Base-by-base conservation (phyloP, 2,797 vertebrate genomes). In the Hippopotamyrus pictus region DNA sequence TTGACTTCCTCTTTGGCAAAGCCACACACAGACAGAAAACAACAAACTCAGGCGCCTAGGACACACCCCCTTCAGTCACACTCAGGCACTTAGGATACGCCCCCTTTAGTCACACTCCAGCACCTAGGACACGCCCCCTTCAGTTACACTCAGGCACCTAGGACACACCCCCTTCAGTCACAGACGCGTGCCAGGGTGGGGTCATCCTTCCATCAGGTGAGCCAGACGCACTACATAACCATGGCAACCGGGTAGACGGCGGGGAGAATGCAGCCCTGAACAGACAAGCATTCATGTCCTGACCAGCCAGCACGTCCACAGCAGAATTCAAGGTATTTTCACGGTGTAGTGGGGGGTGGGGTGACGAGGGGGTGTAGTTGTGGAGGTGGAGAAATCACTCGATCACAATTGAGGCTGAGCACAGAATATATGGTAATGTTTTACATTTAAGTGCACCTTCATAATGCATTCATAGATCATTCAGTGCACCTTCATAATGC, bases 221-320 rank as follows among this genome's bases (percentile, higher is more conserved):
- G 51, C 17, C n/a, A 65, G 41, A 5, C 48, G 37, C 76, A 91
- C 90, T 89, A 85, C 90, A 93, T 94, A 93, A 94, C 11, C 87
- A 79, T 90, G 93, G 93, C 93, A 19, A 69, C 90, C 69, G 0
- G n/a, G 85, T 33, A 92, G 93, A 93, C 92, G 91, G 92, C 92
- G 93, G 93, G 93, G 89, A 89, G n/a, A 65, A 88, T 91, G 91
- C 91, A 93, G 92, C 76, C 89, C 0, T 89, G 91, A 89, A 91
- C 92, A 90, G 92, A 91, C 91, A 92, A 88, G 91, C 90, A 90
- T 90, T 94, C 91, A 90, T 84, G 90, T 83, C 90, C 89, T 83
- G 92, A 93, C 93, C 92, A 91, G 82, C 89, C 93, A 92, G 93
- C 89, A 62, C 90, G 89, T 90, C 88, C 84, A 92, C 89, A 92